phyloP scores from a whole-genome alignment of 2,888 invertebrate genomes.

The Sturmia bella region DNA sequence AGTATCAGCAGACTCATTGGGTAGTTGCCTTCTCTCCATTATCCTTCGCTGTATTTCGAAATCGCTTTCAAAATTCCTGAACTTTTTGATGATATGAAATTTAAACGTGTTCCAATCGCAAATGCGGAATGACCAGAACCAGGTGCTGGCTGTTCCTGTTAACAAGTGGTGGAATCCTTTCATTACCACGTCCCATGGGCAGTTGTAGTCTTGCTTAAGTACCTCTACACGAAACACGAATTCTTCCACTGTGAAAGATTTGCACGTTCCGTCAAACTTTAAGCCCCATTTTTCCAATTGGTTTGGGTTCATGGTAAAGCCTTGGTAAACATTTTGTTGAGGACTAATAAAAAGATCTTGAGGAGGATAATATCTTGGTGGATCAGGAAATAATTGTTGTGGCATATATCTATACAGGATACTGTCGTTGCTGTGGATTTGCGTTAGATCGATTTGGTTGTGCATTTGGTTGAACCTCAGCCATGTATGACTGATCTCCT shows the following conservation, averaged over 20 bases:
- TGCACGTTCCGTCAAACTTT: slow-evolving; percentile 11
- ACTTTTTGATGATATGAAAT: slow-evolving; percentile 1
- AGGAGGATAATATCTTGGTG: too few species aligned
- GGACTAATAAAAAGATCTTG: too few species aligned
- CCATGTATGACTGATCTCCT: too few species aligned
- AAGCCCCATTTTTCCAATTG: slow-evolving; percentile 43
- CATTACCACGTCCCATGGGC: slow-evolving; percentile 21
- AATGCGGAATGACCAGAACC: too few species aligned
- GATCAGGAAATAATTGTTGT: too few species aligned
- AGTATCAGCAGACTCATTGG: slow-evolving; percentile 1
- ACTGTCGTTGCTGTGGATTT: not conserved
- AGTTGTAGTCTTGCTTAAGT: slow-evolving; percentile 6
- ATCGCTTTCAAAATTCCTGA: not conserved
- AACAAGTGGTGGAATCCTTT: slow-evolving; percentile 38
- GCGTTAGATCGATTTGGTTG: not conserved
- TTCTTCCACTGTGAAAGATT: slow-evolving; percentile 13
- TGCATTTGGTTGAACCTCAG: too few species aligned
- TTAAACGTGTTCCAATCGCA: slow-evolving; percentile 7
- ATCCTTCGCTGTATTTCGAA: slow-evolving; percentile 7
- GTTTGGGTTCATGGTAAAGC: not conserved
- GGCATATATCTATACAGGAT: not conserved
- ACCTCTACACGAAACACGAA: slow-evolving; percentile 34
- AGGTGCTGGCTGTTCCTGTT: not conserved
- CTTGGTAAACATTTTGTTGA: too few species aligned
- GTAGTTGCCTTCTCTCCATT: too few species aligned